Evolutionary conservation across 2,888 invertebrate genomes (phyloP), one percentile per base, ranked within the genome.

Genomic region (Dendrolimus pini): DNA sequence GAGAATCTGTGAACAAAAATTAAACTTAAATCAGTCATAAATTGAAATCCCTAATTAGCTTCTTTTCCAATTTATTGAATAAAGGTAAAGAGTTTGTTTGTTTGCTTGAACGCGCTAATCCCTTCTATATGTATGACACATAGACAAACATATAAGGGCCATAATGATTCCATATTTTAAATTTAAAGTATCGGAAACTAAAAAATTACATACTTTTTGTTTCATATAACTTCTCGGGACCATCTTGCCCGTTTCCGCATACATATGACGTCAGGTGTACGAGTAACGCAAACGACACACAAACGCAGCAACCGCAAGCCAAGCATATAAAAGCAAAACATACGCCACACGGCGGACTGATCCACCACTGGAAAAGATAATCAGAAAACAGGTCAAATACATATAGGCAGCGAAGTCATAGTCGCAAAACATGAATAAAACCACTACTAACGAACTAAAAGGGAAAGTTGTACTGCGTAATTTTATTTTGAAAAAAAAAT

Each of bases 1-100:
- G 82, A 12, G 82, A 81, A 62, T 81, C 83, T 83, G 70, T 1
- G 65, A 67, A 52, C 41, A 13, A 54, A 1, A 18, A 14, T n/a
- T 30, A 41, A 3, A 8, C 41, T 6, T 8, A n/a, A 12, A 18
- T 18, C 12, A 53, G 7, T 9, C 12, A 10, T 52, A 10, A 53
- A 47, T 47, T 47, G 47, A 47, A 47, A 47, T 47, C 2, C 6
- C 6, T 47, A 47, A 12, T 47, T 9, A 12, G 12, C 9, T 12
- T 10, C 47, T 8, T 47, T 47, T 47, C 9, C 9, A 47, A 47
- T 3, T 30, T 30, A 30, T 30, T 30, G 6, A 12, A 47, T 47
- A 14, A 14, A 14, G 14, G 1, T 14, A 14, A 14, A 14, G 14
- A 14, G 14, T 14, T 14, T 14, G 14, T 14, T 14, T 14, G 14